Evolutionary conservation across 2,888 invertebrate species (phyloP).

Genomic region (Carabus problematicus): DNA sequence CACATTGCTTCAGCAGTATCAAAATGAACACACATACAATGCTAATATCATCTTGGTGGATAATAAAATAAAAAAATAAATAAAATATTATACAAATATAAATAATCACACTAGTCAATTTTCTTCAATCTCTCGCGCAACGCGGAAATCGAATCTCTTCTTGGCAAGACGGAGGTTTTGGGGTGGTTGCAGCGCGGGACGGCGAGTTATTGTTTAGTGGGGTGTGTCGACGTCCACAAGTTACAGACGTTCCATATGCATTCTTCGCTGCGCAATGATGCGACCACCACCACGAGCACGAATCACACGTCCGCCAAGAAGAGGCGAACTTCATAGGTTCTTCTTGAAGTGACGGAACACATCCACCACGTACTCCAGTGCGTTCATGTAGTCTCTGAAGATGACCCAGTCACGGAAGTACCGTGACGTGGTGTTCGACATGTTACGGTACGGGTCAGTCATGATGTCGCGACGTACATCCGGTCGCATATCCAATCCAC

Average conservation of each 20-base stretch:
- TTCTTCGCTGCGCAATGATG: slow-evolving; percentile 7
- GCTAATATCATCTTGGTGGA: too few species aligned
- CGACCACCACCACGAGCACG: slow-evolving; percentile 18
- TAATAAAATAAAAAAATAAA: slow-evolving; percentile 5
- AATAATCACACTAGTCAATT: too few species aligned
- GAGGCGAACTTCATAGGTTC: slow-evolving; percentile 46
- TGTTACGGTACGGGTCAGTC: slow-evolving; percentile 56
- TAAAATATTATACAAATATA: too few species aligned
- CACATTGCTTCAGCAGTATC: too few species aligned
- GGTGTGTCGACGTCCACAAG: background rate
- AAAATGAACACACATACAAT: too few species aligned
- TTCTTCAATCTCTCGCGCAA: background rate
- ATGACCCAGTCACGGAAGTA: slow-evolving; percentile 68
- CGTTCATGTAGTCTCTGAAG: slow-evolving; percentile 69
- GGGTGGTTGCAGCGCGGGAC: background rate
- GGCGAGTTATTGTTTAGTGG: slow-evolving; percentile 9
- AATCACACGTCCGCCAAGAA: slow-evolving; percentile 37
- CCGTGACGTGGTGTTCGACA: slow-evolving; percentile 57
- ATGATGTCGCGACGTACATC: slow-evolving; percentile 61
- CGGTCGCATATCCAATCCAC: slow-evolving; percentile 61
- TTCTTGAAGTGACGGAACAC: slow-evolving; percentile 58
- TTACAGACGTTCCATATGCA: slow-evolving; percentile 8
- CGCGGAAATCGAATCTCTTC: slow-evolving; percentile 18
- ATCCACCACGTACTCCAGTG: slow-evolving; percentile 65
- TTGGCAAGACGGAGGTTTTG: slow-evolving; percentile 30